phyloP scores from a whole-genome alignment of 2,797 vertebrate genomes.

The Falco rusticolus region DNA sequence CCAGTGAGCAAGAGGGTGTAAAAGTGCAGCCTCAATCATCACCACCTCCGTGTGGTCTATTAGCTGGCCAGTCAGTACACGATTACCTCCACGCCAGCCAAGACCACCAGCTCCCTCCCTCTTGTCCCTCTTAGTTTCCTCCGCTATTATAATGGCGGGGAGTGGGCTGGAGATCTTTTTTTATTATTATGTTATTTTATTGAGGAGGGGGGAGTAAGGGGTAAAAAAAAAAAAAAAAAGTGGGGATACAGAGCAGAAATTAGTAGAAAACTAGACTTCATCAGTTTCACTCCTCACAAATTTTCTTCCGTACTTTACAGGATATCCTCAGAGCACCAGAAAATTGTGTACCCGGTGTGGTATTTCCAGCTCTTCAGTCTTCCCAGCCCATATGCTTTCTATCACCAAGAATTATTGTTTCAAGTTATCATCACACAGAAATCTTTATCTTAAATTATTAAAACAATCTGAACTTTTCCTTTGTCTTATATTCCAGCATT shows the following conservation, averaged over 20 bases:
- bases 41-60: background rate
- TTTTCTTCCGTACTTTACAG: background rate
- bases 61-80: background rate
- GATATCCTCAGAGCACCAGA: background rate
- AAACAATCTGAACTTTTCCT: background rate
- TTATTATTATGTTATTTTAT: background rate
- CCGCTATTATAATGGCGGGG: background rate
- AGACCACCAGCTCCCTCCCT: background rate
- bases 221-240: background rate
- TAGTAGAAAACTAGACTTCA: background rate
- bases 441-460: conserved; percentile 17
- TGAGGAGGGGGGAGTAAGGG: fast-evolving
- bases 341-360: background rate
- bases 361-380: background rate
- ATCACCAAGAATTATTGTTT: conserved; percentile 19
- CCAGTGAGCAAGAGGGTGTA: background rate
- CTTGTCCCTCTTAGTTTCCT: background rate
- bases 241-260: background rate
- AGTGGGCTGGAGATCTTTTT: background rate
- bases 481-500: conserved; percentile 3
- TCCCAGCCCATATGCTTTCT: background rate
- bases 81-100: background rate
- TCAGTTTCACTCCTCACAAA: background rate
- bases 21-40: background rate
- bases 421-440: background rate